phyloP scores from a whole-genome alignment of 2,113 vertebrate genomes.

The Pelecanoides urinatrix region DNA sequence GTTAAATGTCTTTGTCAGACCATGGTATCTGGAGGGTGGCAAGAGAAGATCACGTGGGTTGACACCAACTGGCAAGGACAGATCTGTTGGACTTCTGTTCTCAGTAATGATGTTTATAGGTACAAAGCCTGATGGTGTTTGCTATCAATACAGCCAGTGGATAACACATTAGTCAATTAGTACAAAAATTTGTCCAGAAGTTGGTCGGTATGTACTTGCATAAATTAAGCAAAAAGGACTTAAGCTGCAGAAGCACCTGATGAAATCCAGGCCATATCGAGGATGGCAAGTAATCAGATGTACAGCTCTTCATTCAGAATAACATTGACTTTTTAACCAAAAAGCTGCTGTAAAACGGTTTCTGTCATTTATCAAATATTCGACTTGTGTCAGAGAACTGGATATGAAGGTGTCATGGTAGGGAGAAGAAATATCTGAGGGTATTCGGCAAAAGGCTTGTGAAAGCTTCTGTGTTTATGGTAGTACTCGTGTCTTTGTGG shows the following conservation, averaged over 20 bases:
- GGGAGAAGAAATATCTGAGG: neutral
- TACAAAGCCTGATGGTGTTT: neutral
- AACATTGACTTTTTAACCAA: neutral
- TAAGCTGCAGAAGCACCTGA: neutral
- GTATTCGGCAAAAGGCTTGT: neutral
- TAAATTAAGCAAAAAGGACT: neutral
- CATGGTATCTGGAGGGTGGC: neutral
- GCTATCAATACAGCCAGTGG: neutral
- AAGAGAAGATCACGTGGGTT: neutral
- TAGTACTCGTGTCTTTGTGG: neutral
- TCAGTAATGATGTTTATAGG: neutral
- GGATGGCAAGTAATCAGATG: neutral
- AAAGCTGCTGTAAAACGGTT: neutral
- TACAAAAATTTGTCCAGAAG: neutral
- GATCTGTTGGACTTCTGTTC: neutral
- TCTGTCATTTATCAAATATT: neutral
- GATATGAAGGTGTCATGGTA: accelerated
- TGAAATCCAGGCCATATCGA: neutral
- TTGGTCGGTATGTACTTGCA: neutral
- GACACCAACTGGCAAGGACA: neutral
- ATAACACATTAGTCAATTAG: neutral
- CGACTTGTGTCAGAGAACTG: neutral
- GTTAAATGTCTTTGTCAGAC: neutral
- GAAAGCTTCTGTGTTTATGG: neutral
- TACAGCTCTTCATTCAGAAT: neutral